These are phyloP conservation scores for Arctopsyche grandis DNA, from an alignment of 1,140 invertebrate species.

Conservation along the genomic window DNA sequence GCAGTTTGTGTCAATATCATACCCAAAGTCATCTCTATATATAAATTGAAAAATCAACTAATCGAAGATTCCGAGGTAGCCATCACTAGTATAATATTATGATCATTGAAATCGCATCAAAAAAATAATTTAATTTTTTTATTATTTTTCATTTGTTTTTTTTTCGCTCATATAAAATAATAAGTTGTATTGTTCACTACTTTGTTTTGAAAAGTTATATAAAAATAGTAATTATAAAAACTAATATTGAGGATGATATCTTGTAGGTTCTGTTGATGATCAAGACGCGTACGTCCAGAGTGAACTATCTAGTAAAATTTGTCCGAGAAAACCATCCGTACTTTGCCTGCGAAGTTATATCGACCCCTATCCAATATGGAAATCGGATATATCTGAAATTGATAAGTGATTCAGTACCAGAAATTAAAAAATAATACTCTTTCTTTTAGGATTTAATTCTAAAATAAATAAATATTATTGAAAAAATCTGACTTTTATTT, in stretches of 20 bases:
- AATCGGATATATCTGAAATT: conserved; percentile 80
- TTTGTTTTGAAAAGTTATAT: conserved; percentile 1
- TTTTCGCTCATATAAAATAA: too few species aligned
- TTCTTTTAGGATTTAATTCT: too few species aligned
- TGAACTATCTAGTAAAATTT: conserved; percentile 79
- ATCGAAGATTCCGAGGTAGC: conserved; percentile 81
- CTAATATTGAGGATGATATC: too few species aligned
- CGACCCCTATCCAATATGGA: conserved; percentile 80
- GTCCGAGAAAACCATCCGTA: conserved; percentile 88
- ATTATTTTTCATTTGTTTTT: not conserved
- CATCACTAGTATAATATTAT: not conserved
- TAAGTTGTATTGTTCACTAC: not conserved
- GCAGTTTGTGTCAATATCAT: conserved; percentile 95
- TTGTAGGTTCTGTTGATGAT: conserved; percentile 77
- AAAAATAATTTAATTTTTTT: too few species aligned
- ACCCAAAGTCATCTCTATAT: conserved; percentile 86
- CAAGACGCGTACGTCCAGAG: conserved; percentile 79
- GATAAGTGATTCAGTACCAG: conserved; percentile 71
- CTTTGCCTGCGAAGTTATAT: conserved; percentile 87
- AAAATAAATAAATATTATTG: not conserved
- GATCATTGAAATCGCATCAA: too few species aligned
- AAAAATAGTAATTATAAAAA: too few species aligned
- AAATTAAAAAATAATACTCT: conserved; percentile 55
- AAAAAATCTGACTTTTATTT: conserved; percentile 10
- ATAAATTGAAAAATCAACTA: conserved; percentile 90